Conservation (phyloP, 2,797 vertebrate species). For the Cichlasoma orientale region DNA sequence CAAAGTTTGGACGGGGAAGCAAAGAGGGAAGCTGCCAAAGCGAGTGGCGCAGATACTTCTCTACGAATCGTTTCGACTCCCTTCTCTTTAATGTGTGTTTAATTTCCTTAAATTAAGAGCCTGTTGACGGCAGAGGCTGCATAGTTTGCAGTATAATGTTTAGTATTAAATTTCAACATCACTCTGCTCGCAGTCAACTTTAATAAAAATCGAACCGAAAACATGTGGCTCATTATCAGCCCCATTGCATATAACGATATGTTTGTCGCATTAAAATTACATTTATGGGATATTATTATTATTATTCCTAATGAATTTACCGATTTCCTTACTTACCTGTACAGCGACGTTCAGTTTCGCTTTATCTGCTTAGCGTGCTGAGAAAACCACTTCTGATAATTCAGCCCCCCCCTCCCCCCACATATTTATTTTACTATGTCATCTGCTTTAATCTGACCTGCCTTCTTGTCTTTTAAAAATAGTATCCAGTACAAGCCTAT, state of each 20-base stretch:
- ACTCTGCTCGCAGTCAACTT: background rate
- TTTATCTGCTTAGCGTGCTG: background rate
- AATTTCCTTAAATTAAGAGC: background rate
- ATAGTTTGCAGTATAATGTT: background rate
- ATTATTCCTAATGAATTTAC: background rate
- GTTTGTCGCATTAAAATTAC: background rate
- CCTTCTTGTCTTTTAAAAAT: background rate
- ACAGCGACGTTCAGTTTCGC: background rate
- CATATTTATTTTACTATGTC: background rate
- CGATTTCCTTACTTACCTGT: background rate
- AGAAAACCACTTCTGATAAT: background rate
- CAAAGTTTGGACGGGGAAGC: background rate
- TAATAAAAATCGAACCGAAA: background rate
- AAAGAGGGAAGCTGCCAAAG: background rate
- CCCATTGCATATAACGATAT: background rate
- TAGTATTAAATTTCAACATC: background rate
- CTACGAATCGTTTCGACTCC: no score
- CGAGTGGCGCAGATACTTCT: conserved; percentile 2
- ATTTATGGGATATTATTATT: background rate
- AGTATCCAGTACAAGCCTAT: background rate
- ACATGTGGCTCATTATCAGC: background rate
- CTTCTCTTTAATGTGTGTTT: background rate
- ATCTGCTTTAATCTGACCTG: background rate
- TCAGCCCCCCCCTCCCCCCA: background rate
- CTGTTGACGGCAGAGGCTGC: background rate